Evolutionary conservation across 64 coral and sea anemone genomes (phyloP).

Genomic region (Astreopora myriophthalma): DNA sequence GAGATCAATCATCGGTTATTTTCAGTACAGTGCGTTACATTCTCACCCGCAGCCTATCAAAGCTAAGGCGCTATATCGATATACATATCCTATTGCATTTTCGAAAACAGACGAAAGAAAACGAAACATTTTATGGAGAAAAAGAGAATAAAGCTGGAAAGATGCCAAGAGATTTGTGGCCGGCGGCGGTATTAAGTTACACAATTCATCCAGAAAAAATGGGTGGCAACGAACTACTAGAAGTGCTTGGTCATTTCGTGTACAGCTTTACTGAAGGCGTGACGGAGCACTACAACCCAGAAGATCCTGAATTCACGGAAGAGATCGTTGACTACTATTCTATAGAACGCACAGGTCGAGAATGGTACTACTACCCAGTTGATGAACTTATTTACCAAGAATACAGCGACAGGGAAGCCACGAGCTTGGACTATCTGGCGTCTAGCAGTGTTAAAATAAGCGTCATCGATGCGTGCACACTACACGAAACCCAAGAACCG

Average conservation of each 20-base stretch:
- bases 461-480: background rate
- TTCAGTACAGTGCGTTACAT: no score
- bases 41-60: no score
- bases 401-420: background rate
- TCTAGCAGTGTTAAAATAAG: background rate
- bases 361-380: background rate
- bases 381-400: slow-evolving; percentile 3
- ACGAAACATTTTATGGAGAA: background rate
- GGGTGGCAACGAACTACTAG: background rate
- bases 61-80: no score
- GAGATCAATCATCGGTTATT: no score
- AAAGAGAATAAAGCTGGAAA: background rate
- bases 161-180: background rate
- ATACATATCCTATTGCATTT: no score
- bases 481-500: background rate
- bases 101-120: background rate
- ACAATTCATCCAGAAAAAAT: no score
- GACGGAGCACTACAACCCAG: background rate
- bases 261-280: background rate
- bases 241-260: background rate
- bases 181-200: no score
- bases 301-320: background rate
- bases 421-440: background rate
- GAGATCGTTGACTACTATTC: background rate
- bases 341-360: background rate